Conservation (phyloP, 2,888 invertebrate genomes). For the Catonia carolina region DNA sequence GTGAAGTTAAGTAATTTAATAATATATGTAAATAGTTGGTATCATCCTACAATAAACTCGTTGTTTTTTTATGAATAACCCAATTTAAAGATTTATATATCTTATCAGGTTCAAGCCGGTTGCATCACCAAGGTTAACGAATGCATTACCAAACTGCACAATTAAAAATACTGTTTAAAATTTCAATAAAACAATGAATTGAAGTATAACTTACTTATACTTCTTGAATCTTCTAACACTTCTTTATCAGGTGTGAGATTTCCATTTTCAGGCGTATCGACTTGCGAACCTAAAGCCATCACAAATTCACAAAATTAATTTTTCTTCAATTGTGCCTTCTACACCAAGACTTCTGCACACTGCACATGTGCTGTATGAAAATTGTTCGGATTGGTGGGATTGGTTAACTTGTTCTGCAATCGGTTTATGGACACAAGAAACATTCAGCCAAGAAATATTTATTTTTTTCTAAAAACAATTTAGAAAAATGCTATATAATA, state of each 20-base stretch:
- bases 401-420: background rate
- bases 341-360: constrained; percentile 17
- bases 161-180: background rate
- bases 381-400: constrained; percentile 11
- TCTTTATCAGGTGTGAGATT: constrained; percentile 15
- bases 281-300: constrained; percentile 22
- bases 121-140: constrained; percentile 25
- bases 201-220: constrained; percentile 6
- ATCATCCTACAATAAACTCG: too few species aligned
- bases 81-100: background rate
- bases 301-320: constrained; percentile 12
- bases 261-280: constrained; percentile 8
- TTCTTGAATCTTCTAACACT: constrained; percentile 7
- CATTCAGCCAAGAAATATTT: too few species aligned
- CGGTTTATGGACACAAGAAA: background rate
- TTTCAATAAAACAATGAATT: too few species aligned
- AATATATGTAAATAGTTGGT: too few species aligned
- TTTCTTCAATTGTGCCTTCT: constrained; percentile 9
- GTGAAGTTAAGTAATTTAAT: too few species aligned
- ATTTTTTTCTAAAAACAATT: too few species aligned
- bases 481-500: too few species aligned
- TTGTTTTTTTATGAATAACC: too few species aligned
- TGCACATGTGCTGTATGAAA: constrained; percentile 22
- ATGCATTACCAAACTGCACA: background rate
- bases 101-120: constrained; percentile 21